phyloP scores from a whole-genome alignment of 1,140 invertebrate genomes.

The Leptinotarsa undecemlineata region DNA sequence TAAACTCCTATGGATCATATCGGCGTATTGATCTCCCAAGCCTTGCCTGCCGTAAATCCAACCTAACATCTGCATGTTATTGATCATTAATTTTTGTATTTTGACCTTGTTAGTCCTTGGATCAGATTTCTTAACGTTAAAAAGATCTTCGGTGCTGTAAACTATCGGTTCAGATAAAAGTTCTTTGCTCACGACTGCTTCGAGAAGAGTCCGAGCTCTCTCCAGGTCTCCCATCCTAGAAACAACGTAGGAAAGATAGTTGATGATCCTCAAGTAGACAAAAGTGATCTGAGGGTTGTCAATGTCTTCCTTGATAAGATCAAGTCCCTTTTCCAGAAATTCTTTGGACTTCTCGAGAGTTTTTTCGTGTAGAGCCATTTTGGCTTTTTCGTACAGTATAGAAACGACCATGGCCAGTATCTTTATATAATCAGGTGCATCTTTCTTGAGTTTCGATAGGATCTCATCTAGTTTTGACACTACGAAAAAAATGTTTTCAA shows the following conservation, averaged over 20 bases:
- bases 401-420: conserved; percentile 47
- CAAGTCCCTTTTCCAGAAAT: conserved; percentile 39
- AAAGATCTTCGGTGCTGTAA: conserved; percentile 49
- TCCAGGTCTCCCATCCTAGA: conserved; percentile 44
- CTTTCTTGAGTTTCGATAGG: conserved; percentile 6
- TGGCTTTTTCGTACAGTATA: conserved; percentile 49
- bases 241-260: conserved; percentile 74
- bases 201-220: conserved; percentile 40
- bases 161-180: conserved; percentile 32
- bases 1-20: conserved; percentile 45
- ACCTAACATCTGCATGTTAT: conserved; percentile 51
- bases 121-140: conserved; percentile 37
- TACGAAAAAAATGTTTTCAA: conserved; percentile 16
- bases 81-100: conserved; percentile 44
- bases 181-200: conserved; percentile 37
- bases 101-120: conserved; percentile 31
- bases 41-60: conserved; percentile 49
- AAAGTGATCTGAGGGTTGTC: conserved; percentile 43
- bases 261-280: conserved; percentile 82
- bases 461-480: conserved; percentile 21
- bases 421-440: conserved; percentile 29
- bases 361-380: conserved; percentile 40
- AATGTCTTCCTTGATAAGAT: conserved; percentile 39
- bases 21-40: conserved; percentile 35
- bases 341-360: conserved; percentile 30